These are phyloP conservation scores for Pycnomerus fuliginosus DNA, from an alignment of 2,888 invertebrate species.

Conservation along the genomic window DNA sequence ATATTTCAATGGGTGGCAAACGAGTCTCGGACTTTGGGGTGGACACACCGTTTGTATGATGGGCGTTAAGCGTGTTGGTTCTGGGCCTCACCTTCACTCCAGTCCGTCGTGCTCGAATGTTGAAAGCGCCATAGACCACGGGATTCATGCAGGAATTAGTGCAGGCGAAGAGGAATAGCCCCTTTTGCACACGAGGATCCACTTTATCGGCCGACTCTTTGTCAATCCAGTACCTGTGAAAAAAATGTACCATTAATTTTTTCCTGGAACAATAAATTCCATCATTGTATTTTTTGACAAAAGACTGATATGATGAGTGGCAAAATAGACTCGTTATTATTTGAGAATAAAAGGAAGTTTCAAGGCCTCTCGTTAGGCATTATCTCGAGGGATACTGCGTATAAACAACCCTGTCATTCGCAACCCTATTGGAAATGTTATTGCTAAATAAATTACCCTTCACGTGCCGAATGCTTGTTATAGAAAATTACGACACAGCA, in stretches of 20 bases:
- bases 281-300: slow-evolving; percentile 15
- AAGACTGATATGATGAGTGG: slow-evolving; percentile 4
- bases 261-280: not conserved
- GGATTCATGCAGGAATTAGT: slow-evolving; percentile 97
- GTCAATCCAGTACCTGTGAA: slow-evolving; percentile 79
- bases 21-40: slow-evolving; percentile 47
- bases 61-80: slow-evolving; percentile 33
- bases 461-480: slow-evolving; percentile 1
- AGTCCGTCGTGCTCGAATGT: slow-evolving; percentile 62
- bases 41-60: slow-evolving; percentile 25
- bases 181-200: slow-evolving; percentile 78
- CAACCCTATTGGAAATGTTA: slow-evolving; percentile 5
- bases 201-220: slow-evolving; percentile 66
- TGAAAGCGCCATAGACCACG: slow-evolving; percentile 89
- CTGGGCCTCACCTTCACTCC: slow-evolving; percentile 50
- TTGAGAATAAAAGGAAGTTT: slow-evolving; percentile 14
- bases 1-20: slow-evolving; percentile 43
- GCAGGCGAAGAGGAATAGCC: slow-evolving; percentile 90
- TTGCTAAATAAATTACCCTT: slow-evolving; percentile 1
- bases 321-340: slow-evolving; percentile 15
- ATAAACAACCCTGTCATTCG: slow-evolving; percentile 20
- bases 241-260: no score
- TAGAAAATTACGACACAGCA: not conserved
- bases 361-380: slow-evolving; percentile 29
- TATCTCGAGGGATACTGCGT: slow-evolving; percentile 12